These are phyloP conservation scores for Meteorus sp. DNA, from an alignment of 1,140 invertebrate genomes.

Conservation along the genomic window DNA sequence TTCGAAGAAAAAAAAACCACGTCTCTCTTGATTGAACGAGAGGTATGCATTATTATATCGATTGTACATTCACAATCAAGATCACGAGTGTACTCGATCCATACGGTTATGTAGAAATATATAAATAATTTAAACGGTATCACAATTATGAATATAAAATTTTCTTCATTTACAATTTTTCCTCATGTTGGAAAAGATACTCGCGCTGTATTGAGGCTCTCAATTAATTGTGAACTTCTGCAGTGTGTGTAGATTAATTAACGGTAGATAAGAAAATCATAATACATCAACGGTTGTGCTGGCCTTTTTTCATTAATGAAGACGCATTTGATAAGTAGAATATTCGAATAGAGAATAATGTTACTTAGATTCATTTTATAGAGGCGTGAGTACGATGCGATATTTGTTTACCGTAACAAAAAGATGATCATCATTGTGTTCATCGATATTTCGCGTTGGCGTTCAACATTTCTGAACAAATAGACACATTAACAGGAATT, in stretches of 20 bases:
- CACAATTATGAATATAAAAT: too few species aligned
- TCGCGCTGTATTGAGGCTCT: conserved; percentile 23
- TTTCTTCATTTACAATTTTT: too few species aligned
- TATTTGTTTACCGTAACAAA: background rate
- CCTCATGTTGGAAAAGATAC: too few species aligned
- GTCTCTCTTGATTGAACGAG: too few species aligned
- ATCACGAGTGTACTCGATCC: too few species aligned
- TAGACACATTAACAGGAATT: background rate
- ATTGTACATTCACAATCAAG: too few species aligned
- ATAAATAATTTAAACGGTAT: too few species aligned
- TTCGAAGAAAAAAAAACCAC: too few species aligned
- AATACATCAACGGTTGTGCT: conserved; percentile 7
- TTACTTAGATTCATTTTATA: background rate
- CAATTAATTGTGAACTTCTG: conserved; percentile 3
- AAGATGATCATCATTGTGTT: background rate
- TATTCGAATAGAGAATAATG: background rate
- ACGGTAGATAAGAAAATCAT: conserved; percentile 5
- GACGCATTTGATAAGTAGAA: background rate
- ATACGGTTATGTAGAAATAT: too few species aligned
- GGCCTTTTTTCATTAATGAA: conserved; percentile 1
- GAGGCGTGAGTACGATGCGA: conserved; percentile 12
- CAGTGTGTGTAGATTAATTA: conserved; percentile 3
- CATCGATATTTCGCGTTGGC: conserved; percentile 2
- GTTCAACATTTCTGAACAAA: background rate
- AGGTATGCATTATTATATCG: too few species aligned